phyloP scores from a whole-genome alignment of 2,797 vertebrate species.

The Otolemur crassicaudatus region DNA sequence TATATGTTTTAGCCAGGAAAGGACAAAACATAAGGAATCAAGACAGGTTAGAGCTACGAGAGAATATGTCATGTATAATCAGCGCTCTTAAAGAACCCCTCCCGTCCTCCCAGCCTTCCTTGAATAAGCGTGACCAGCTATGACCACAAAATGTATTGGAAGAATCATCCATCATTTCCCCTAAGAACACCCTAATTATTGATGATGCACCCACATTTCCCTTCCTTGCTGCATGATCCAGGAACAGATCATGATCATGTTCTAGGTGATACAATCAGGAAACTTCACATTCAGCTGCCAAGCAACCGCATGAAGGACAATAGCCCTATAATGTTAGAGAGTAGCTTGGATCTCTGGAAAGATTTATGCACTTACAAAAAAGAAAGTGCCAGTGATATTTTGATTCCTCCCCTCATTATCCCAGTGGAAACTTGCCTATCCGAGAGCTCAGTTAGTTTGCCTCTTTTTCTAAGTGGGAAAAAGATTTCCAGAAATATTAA shows the following conservation, averaged over 20 bases:
- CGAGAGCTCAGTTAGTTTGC: neutral
- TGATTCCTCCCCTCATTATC: neutral
- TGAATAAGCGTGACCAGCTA: neutral
- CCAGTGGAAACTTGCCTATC: neutral
- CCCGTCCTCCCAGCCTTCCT: neutral
- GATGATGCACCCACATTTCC: neutral
- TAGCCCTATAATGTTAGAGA: neutral
- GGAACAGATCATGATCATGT: neutral
- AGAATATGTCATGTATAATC: neutral
- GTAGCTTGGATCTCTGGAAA: neutral
- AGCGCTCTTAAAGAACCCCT: neutral
- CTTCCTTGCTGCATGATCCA: neutral
- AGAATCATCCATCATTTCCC: neutral
- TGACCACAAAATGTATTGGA: neutral
- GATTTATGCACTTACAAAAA: neutral
- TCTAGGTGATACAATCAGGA: neutral
- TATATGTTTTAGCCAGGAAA: neutral
- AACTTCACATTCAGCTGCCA: neutral
- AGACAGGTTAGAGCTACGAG: neutral
- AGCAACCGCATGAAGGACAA: accelerated
- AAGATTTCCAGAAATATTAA: neutral
- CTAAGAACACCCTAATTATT: neutral
- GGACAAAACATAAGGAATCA: neutral
- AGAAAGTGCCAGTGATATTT: neutral
- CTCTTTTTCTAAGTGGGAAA: neutral